A percentile compares a stretch with the other conserved stretches of the same genome.
phyloP scores from a whole-genome alignment of 2,888 invertebrate species.

The Polyommatus icarus region DNA sequence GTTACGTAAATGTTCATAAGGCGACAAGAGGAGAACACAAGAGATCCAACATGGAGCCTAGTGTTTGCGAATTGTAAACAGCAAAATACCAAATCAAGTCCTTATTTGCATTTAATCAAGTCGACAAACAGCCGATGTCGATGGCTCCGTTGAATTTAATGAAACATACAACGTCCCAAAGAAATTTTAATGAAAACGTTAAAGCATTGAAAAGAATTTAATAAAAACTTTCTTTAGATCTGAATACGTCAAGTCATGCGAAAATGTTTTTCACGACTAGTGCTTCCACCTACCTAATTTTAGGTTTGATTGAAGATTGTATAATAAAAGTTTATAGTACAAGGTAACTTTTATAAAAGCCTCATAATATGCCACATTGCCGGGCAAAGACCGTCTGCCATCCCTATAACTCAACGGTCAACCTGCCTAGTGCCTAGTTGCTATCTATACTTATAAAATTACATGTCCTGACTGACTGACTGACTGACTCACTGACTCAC shows the following conservation, averaged over 20 bases:
- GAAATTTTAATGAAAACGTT: constrained; percentile 36
- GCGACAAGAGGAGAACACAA: constrained; percentile 61
- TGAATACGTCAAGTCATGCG: constrained; percentile 34
- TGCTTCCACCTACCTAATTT: not conserved
- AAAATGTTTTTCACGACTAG: not conserved
- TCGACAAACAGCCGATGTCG: constrained; percentile 54
- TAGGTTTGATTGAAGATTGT: not conserved
- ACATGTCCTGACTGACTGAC: too few relatives aligned
- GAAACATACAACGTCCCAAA: not conserved
- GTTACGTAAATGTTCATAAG: constrained; percentile 71
- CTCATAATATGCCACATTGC: not conserved
- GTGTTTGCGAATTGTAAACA: constrained; percentile 29
- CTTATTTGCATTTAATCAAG: constrained; percentile 71
- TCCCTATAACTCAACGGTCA: too few relatives aligned
- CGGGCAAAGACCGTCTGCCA: too few relatives aligned
- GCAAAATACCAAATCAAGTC: constrained; percentile 64
- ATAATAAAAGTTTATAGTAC: not conserved
- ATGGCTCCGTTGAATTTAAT: constrained; percentile 49
- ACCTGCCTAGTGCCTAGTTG: too few relatives aligned
- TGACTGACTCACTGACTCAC: too few relatives aligned
- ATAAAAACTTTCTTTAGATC: constrained; percentile 42
- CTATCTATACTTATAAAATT: too few relatives aligned
- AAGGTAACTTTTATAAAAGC: not conserved
- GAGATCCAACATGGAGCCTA: constrained; percentile 64
- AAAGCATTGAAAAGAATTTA: constrained; percentile 40